Evolutionary conservation across 2,113 vertebrate species (phyloP).

Genomic region (Sigmodon hispidus): DNA sequence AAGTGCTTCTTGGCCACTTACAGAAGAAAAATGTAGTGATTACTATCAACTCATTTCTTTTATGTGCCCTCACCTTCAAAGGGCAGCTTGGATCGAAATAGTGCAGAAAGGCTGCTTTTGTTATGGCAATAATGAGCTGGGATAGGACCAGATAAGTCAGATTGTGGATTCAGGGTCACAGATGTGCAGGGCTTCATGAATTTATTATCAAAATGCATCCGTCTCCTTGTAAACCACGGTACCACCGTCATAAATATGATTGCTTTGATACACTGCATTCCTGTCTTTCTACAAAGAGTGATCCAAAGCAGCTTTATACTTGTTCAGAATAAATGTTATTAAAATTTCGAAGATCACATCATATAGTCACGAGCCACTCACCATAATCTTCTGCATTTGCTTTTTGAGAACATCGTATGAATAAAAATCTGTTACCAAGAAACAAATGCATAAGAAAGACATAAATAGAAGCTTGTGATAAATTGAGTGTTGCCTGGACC

Average conservation of each 20-base stretch:
- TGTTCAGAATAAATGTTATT: not conserved
- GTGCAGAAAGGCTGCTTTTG: constrained; percentile 20
- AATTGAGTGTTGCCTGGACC: not conserved
- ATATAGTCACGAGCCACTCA: not conserved
- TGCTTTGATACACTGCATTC: not conserved
- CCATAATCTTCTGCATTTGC: not conserved
- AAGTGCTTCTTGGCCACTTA: not conserved
- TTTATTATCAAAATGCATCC: constrained; percentile 56
- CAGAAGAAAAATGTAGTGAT: not conserved
- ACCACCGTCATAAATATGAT: not conserved
- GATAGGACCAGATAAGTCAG: constrained; percentile 21
- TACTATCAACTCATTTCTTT: not conserved
- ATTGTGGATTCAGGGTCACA: constrained; percentile 10
- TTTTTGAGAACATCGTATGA: not conserved
- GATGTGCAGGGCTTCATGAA: constrained; percentile 55
- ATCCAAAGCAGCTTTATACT: not conserved
- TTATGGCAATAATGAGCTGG: constrained; percentile 48
- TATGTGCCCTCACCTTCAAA: constrained; percentile 25
- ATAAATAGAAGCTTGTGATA: not conserved
- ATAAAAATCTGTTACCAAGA: not conserved
- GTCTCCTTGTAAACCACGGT: constrained; percentile 6
- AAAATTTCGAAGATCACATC: not conserved
- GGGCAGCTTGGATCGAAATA: constrained; percentile 37
- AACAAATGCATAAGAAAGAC: not conserved
- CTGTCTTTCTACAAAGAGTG: not conserved